Conservation (phyloP, 2,797 vertebrate genomes). For the Menidia menidia region DNA sequence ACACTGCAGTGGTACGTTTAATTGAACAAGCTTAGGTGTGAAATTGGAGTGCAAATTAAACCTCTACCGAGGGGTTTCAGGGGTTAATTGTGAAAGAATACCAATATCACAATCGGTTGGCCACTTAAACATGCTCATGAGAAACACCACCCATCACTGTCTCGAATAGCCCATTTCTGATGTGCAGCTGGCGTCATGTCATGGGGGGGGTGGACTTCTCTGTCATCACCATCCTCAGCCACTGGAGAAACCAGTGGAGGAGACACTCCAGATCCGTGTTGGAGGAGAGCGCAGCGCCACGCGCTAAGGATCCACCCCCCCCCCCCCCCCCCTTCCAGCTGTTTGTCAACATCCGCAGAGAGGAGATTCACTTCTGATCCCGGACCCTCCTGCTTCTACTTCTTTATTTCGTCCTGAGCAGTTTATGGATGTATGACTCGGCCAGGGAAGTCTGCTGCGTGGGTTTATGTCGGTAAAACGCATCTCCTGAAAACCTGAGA, state of each 20-base stretch:
- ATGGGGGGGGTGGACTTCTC: conserved; percentile 2
- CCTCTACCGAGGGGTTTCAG: not conserved
- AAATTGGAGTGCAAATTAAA: not conserved
- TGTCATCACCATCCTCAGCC: conserved; percentile 55
- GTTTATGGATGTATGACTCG: not conserved
- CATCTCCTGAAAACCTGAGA: conserved; percentile 10
- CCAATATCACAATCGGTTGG: not conserved
- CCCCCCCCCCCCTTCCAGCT: not conserved
- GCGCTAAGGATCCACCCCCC: not conserved
- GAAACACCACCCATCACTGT: not conserved
- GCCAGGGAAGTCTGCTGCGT: not conserved
- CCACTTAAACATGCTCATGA: not conserved
- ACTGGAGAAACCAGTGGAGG: conserved; percentile 44
- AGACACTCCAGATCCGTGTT: conserved; percentile 40
- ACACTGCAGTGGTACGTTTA: not conserved
- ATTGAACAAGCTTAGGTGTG: not conserved
- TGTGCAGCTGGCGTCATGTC: conserved; percentile 8
- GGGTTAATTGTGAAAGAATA: not conserved
- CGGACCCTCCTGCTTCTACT: not conserved
- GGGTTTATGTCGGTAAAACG: conserved; percentile 2
- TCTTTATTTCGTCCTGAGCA: not conserved
- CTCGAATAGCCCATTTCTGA: not conserved
- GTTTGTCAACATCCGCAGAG: not conserved
- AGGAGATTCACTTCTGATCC: not conserved
- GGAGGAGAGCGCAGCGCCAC: conserved; percentile 32